Conservation (phyloP, 2,797 vertebrate species). For the Etheostoma nigrum region DNA sequence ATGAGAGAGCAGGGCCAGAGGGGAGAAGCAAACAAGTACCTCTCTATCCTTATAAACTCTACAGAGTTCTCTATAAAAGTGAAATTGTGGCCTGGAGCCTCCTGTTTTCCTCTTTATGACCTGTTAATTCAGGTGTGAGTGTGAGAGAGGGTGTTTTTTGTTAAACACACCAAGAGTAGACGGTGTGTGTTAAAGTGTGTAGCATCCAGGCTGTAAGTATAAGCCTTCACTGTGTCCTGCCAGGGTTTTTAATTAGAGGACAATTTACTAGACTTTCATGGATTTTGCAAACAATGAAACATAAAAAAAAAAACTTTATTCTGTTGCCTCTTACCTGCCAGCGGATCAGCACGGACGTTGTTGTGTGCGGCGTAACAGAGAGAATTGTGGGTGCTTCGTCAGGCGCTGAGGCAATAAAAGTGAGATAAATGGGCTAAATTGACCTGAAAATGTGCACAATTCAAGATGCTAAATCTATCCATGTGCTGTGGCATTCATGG, state of each 20-base stretch:
- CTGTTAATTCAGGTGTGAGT: slow-evolving; percentile 71
- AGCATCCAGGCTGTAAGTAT: slow-evolving; percentile 41
- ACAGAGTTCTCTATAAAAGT: slow-evolving; percentile 72
- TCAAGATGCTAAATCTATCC: slow-evolving; percentile 34
- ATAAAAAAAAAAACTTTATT: neutral
- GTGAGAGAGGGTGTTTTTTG: slow-evolving; percentile 39
- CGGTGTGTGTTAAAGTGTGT: slow-evolving; percentile 28
- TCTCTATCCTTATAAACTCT: slow-evolving; percentile 67
- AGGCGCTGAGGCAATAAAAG: slow-evolving; percentile 77
- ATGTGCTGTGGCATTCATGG: slow-evolving; percentile 67
- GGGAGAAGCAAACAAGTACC: slow-evolving; percentile 49
- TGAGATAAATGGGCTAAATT: slow-evolving; percentile 64
- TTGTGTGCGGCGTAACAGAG: slow-evolving; percentile 95
- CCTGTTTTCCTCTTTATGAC: slow-evolving; percentile 69
- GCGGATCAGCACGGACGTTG: slow-evolving; percentile 94
- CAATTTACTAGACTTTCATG: slow-evolving; percentile 32
- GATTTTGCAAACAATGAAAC: slow-evolving; percentile 42
- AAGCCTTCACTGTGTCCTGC: slow-evolving; percentile 5
- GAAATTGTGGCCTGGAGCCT: slow-evolving; percentile 62
- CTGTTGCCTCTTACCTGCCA: slow-evolving; percentile 89
- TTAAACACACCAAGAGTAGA: slow-evolving; percentile 12
- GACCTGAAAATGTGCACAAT: slow-evolving; percentile 65
- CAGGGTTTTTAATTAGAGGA: slow-evolving; percentile 45
- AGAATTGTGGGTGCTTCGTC: slow-evolving; percentile 89
- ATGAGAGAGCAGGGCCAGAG: slow-evolving; percentile 56